Evolutionary conservation across 92 coral and sea anemone genomes (phyloP).

Genomic region (Bergia puertoricense): DNA sequence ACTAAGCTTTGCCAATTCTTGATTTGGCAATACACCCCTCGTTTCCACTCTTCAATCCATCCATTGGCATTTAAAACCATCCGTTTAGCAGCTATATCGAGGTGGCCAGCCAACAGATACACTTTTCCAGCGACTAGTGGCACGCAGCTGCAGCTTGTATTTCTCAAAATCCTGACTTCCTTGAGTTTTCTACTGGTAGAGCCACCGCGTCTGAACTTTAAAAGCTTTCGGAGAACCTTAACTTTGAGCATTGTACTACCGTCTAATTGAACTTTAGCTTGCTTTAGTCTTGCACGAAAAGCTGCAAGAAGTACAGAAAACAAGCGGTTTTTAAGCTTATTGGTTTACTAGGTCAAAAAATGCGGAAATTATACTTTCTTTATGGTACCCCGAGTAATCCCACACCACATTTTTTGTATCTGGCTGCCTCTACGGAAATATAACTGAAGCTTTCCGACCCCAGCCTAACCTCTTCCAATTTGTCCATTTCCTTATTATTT

Average conservation of each 20-base stretch:
- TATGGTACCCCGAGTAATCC: too few species aligned
- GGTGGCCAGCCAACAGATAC: slow-evolving; percentile 31
- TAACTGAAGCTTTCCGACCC: too few species aligned
- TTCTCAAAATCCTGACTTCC: slow-evolving; percentile 13
- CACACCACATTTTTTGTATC: too few species aligned
- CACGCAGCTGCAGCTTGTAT: slow-evolving; percentile 8
- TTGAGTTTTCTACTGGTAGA: background rate
- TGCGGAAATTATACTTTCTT: too few species aligned
- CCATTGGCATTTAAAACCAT: background rate
- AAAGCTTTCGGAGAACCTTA: slow-evolving; percentile 24
- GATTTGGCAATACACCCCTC: background rate
- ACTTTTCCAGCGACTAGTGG: background rate
- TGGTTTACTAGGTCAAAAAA: too few species aligned
- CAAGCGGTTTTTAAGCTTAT: background rate
- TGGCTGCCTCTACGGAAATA: too few species aligned
- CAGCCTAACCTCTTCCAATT: too few species aligned
- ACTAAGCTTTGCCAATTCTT: slow-evolving; percentile 21
- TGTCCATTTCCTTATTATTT: too few species aligned
- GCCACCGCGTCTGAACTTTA: background rate
- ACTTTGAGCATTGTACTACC: background rate
- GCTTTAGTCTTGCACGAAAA: slow-evolving; percentile 17
- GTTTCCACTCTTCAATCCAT: slow-evolving; percentile 3
- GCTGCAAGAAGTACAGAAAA: slow-evolving; percentile 16
- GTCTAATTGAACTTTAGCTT: background rate
- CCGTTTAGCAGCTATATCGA: background rate